These are phyloP conservation scores for Trigoniulus corallinus DNA, from an alignment of 1,140 invertebrate species.

Conservation along the genomic window DNA sequence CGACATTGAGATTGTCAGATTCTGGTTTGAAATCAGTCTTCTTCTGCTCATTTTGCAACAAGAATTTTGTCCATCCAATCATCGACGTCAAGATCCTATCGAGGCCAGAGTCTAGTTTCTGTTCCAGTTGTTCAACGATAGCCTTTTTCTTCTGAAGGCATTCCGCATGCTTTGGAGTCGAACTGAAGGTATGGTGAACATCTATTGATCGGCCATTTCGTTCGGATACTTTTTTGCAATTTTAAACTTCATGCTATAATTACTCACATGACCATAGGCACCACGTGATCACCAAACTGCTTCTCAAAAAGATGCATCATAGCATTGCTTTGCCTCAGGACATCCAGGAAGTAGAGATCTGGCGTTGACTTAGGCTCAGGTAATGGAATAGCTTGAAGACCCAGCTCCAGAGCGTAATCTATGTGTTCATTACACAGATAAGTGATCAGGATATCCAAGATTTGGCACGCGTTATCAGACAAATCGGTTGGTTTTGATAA, in stretches of 20 bases:
- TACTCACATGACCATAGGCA: slow-evolving; percentile 69
- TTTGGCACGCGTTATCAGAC: slow-evolving; percentile 56
- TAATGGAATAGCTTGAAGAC: slow-evolving; percentile 49
- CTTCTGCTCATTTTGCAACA: slow-evolving; percentile 83
- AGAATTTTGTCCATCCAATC: slow-evolving; percentile 76
- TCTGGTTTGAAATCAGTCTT: slow-evolving; percentile 94
- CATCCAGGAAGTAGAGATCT: slow-evolving; percentile 86
- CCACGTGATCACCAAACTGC: slow-evolving; percentile 73
- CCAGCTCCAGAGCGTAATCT: slow-evolving; percentile 89
- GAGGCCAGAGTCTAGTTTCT: slow-evolving; percentile 75
- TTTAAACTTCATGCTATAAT: no score
- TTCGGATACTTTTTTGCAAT: no score
- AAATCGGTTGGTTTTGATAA: slow-evolving; percentile 65
- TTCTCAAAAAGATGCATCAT: slow-evolving; percentile 92
- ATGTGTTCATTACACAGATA: slow-evolving; percentile 82
- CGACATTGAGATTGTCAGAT: slow-evolving; percentile 24
- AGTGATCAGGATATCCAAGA: slow-evolving; percentile 74
- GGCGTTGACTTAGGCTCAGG: slow-evolving; percentile 62
- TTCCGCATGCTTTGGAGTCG: slow-evolving; percentile 70
- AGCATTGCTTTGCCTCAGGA: slow-evolving; percentile 84
- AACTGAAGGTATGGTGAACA: slow-evolving; percentile 40
- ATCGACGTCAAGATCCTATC: slow-evolving; percentile 55
- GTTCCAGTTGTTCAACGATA: slow-evolving; percentile 73
- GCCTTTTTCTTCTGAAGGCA: slow-evolving; percentile 74
- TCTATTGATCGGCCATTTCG: no score